Evolutionary conservation across 2,113 vertebrate species (phyloP), one percentile per base, ranked within the genome.

Genomic region (Salvator merianae): DNA sequence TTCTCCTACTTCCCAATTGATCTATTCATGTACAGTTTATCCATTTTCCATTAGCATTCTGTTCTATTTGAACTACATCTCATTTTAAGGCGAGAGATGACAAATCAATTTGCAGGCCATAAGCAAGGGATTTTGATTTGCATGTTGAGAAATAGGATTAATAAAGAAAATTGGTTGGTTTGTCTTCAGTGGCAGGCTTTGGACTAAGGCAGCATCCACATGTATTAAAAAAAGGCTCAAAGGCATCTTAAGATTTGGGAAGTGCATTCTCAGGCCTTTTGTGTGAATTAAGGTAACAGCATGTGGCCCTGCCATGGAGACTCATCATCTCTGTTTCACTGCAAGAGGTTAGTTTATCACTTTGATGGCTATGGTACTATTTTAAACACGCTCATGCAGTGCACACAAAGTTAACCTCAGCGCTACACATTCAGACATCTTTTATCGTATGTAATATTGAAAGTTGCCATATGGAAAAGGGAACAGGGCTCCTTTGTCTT

Each of bases 81-180:
- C 88, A 87, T 90, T 89, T 86, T 85, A 89, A 83, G 89, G 82
- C 32, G 69, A 66, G 76, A 84, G 82, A 90, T 90, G 90, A 66
- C 85, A 89, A 91, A 89, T 82, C 69, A 81, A 87, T 90, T 91
- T 88, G 59, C 79, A 79, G 73, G 81, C 89, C 83, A 88, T 92
- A 90, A 93, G 85, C 90, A 92, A 88, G 83, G 70, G 66, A 71
- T 87, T 91, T 88, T 85, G 85, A 88, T 86, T 87, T 85, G 70
- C 83, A 86, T 43, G 65, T 73, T 63, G 69, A 74, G 84, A 88
- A 86, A 83, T 7, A 20, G 84, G 87, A 92, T 93, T 88, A 93
- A 81, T 72, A 77, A 84, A 72, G 86, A 32, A 47, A 20, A 72
- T 77, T 88, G 74, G 78, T 89, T 55, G 34, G 87, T 91, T 87